Evolutionary conservation across 2,113 vertebrate genomes (phyloP), one percentile per base, ranked within the genome.

Genomic region (Sapajus apella): DNA sequence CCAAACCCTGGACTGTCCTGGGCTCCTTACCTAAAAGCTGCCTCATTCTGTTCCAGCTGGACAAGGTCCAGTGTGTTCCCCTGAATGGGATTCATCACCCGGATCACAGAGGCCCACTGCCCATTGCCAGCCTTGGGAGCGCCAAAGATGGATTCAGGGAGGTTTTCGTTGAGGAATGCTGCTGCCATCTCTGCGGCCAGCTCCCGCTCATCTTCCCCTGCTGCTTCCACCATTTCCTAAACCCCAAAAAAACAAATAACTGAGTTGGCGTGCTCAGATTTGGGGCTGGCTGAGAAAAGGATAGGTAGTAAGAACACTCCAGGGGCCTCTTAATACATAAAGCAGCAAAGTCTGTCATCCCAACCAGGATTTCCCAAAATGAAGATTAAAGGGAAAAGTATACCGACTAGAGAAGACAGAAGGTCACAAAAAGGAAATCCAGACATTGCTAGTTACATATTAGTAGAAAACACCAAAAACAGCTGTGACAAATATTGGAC

Each of bases 171-270:
- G 68, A 99, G 99, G 97, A 99, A 99, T 1, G 99, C 99, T 3
- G 99, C 99, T 0, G 99, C 99, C 99, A 99, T 99, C 98, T 99
- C 99, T 5, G 99, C 99, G 16, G 99, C 99, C 80, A 99, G 97
- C 86, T 99, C 99, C 83, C 99, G 98, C 93, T 99, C 99, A 81
- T 99, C 99, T 95, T 99, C 99, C 3, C 99, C 99, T 0, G 99
- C 99, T 23, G 99, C 99, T 98, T 99, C 99, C 85, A 99, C 99
- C 99, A 99, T 99, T 98, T 99, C 99, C 99, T 99, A 77, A 3
- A 81, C 8, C 32, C 27, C 91, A 61, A 81, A 43, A 64, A 66
- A 43, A 2, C 18, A 92, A 91, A 8, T 58, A 80, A 83, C 3
- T 32, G 17, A 43, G 96, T 47, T 79, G 66, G 27, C 20, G 17